Evolutionary conservation across 2,888 invertebrate species (phyloP), one percentile per base, ranked within the genome.

Genomic region (Apomyelois bistriatella): DNA sequence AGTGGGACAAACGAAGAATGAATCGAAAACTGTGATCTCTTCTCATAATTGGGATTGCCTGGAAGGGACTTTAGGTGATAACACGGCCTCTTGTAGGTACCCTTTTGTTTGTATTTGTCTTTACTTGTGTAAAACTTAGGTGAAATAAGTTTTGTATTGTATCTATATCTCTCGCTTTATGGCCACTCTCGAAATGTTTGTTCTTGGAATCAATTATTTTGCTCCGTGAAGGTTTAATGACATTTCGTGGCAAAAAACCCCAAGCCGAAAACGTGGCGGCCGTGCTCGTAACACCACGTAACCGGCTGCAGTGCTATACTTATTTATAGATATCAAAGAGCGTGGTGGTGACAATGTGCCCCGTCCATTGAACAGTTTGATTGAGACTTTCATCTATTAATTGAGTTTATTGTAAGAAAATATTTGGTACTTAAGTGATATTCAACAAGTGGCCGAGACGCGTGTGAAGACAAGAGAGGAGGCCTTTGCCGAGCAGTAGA

Each of bases 171-270:
- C 38, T 16, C 10, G 51, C 30, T 60, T 48, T 60, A 57, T 58
- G 66, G 63, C 68, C 68, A 54, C 53, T 52, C 53, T 41, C 41
- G 53, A 62, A 59, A 59, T 64, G 66, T 64, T 72, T 67, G 60
- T 82, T 79, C 79, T 63, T 55, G 59, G 82, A 81, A 81, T 69
- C 74, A 76, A 78, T 81, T 79, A 74, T 65, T 58, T 57, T 59
- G 60, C 65, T 54, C 54, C 53, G 56, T 66, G 58, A 57, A 66
- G 68, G 69, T 69, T 67, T 72, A 72, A 71, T 70, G 76, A 75
- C 75, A 70, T 65, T 65, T 56, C 53, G 57, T 57, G 64, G 62
- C 70, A 76, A 78, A 77, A 78, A 40, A 40, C 40, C 40, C 15
- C 9, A 16, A 77, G 56, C 55, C 46, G 46, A 48, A 61, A 58